A percentile compares a stretch with the other conserved stretches of the same genome.
Evolutionary conservation across 1,140 invertebrate species (phyloP).

Genomic region (Diploscapter pachys): DNA sequence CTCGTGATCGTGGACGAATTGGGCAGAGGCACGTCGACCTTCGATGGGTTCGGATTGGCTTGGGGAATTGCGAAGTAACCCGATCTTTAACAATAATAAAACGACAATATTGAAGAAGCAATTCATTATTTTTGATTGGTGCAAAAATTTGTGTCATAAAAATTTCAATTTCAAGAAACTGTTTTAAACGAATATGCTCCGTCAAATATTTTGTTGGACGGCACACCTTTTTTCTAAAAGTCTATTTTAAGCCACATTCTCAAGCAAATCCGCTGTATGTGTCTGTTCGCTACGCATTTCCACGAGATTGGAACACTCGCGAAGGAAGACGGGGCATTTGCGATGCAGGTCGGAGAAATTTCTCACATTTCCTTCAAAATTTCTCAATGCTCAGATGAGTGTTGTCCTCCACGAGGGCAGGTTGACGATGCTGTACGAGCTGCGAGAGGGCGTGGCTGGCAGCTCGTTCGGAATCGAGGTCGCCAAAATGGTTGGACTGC

Average conservation of each 20-base stretch:
- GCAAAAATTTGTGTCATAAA: no score
- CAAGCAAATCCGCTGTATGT: slow-evolving; percentile 80
- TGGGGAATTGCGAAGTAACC: slow-evolving; percentile 91
- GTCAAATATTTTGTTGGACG: no score
- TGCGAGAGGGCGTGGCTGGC: slow-evolving; percentile 73
- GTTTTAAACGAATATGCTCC: no score
- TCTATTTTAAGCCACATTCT: slow-evolving; percentile 76
- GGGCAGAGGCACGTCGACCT: slow-evolving; percentile 93
- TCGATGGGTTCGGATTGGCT: slow-evolving; percentile 94
- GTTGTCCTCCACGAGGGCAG: slow-evolving; percentile 24
- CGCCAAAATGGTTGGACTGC: slow-evolving; percentile 72
- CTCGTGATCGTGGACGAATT: slow-evolving; percentile 90
- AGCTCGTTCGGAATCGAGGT: slow-evolving; percentile 94
- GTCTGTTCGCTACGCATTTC: slow-evolving; percentile 95
- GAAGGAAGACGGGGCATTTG: slow-evolving; percentile 13
- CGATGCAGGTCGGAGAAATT: slow-evolving; percentile 1
- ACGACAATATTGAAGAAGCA: no score
- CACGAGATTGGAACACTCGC: slow-evolving; percentile 73
- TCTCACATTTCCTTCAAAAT: neutral
- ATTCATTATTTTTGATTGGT: no score
- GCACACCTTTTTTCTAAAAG: slow-evolving; percentile 73
- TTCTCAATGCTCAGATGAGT: slow-evolving; percentile 25
- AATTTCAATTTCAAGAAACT: no score
- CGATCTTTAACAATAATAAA: no score
- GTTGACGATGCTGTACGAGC: slow-evolving; percentile 31